Percentiles rank a stretch among this genome's conserved stretches.
Evolutionary conservation across 2,113 vertebrate genomes (phyloP).

Genomic region (Ceyx melanurus): DNA sequence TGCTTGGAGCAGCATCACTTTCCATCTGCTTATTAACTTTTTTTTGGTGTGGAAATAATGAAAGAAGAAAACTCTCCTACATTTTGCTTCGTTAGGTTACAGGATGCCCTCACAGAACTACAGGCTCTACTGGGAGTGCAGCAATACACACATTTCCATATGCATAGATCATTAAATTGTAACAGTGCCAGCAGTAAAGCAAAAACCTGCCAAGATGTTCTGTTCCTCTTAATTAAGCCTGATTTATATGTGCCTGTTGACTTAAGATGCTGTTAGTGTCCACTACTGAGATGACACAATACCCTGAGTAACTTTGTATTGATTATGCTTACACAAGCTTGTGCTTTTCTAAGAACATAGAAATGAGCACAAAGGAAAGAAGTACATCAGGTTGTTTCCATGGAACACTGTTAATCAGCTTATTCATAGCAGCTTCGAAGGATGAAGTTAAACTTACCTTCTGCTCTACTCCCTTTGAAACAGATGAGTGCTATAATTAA

Average conservation of each 20-base stretch:
- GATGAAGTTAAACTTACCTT: constrained; percentile 57
- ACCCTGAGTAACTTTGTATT: constrained; percentile 66
- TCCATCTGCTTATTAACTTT: not conserved
- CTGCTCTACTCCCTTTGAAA: constrained; percentile 32
- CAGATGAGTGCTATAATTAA: constrained; percentile 53
- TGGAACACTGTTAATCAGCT: constrained; percentile 12
- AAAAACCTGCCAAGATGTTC: constrained; percentile 36
- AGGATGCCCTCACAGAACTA: not conserved
- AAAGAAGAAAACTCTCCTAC: not conserved
- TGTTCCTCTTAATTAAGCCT: constrained; percentile 49
- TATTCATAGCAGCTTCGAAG: constrained; percentile 18
- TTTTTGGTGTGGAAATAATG: not conserved
- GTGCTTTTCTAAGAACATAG: constrained; percentile 63
- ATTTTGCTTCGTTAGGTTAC: not conserved
- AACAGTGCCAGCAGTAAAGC: constrained; percentile 47
- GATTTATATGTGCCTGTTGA: constrained; percentile 56
- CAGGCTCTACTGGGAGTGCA: not conserved
- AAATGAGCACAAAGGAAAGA: constrained; percentile 33
- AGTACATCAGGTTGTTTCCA: constrained; percentile 31
- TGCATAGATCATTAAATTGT: constrained; percentile 57
- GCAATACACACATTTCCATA: not conserved
- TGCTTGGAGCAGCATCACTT: constrained; percentile 2
- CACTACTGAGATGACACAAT: constrained; percentile 39
- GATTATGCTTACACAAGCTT: constrained; percentile 43
- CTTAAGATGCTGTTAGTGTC: constrained; percentile 50